Conservation (phyloP, 2,888 invertebrate genomes). For the Seira musarum region DNA sequence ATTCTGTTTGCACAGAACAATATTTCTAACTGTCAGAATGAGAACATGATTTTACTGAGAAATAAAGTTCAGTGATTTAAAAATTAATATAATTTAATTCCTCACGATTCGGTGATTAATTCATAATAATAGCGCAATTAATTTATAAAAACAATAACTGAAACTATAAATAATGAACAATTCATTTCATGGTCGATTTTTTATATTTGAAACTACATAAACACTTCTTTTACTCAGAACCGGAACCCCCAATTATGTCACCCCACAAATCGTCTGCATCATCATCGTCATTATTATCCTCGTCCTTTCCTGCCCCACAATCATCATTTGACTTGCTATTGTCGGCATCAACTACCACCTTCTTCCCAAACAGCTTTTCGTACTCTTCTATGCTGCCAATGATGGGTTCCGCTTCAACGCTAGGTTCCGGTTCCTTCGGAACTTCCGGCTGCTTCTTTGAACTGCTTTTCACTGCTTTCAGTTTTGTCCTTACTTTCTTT, state of each 20-base stretch:
- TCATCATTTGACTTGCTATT: background rate
- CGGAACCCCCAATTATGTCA: constrained; percentile 67
- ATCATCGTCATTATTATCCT: constrained; percentile 45
- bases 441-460: constrained; percentile 40
- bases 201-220: too few relatives aligned
- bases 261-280: constrained; percentile 68
- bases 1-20: background rate
- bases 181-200: too few relatives aligned
- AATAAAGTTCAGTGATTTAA: too few relatives aligned
- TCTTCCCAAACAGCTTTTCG: constrained; percentile 69
- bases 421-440: constrained; percentile 39
- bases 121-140: too few relatives aligned
- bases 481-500: constrained; percentile 68
- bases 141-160: too few relatives aligned
- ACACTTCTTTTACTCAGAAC: too few relatives aligned
- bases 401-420: constrained; percentile 64
- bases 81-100: too few relatives aligned
- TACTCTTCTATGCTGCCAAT: constrained; percentile 71
- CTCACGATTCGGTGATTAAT: too few relatives aligned
- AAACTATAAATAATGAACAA: too few relatives aligned
- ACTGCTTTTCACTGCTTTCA: constrained; percentile 44
- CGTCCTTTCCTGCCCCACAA: background rate
- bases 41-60: too few relatives aligned
- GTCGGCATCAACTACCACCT: constrained; percentile 19
- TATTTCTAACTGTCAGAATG: background rate